Conservation (phyloP, 2,888 invertebrate genomes). For the Cephus nigrinus region DNA sequence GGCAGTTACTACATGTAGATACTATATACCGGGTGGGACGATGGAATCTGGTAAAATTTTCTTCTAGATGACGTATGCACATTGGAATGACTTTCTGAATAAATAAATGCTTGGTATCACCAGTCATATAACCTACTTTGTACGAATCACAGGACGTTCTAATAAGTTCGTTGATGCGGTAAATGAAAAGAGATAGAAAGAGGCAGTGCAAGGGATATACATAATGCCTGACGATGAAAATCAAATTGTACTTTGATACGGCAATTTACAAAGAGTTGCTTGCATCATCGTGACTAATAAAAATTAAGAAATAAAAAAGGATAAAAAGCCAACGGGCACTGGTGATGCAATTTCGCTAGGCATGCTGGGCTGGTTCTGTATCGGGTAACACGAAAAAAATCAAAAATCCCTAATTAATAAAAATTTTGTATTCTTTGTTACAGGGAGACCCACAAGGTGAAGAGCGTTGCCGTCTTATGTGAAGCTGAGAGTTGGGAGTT, state of each 20-base stretch:
- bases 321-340: not conserved
- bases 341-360: slow-evolving; percentile 8
- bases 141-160: not conserved
- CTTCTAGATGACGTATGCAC: not conserved
- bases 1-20: not conserved
- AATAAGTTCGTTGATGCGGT: not conserved
- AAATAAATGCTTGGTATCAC: not conserved
- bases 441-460: slow-evolving; percentile 67
- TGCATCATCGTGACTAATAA: slow-evolving; percentile 19
- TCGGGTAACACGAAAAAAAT: not conserved
- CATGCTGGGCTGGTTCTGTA: slow-evolving; percentile 14
- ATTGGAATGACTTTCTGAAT: not conserved
- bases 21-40: not conserved
- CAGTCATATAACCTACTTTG: slow-evolving; percentile 11
- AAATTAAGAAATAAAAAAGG: not conserved
- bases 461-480: slow-evolving; percentile 73
- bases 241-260: not conserved
- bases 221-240: not conserved
- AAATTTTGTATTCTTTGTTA: slow-evolving; percentile 47
- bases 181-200: not conserved
- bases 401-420: slow-evolving; percentile 1
- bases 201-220: not conserved
- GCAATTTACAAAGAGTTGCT: not conserved
- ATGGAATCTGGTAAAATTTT: not conserved
- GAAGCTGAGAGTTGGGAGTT: slow-evolving; percentile 35